Evolutionary conservation across 2,888 invertebrate species (phyloP), one percentile per base, ranked within the genome.

Genomic region (Gibbula magus): DNA sequence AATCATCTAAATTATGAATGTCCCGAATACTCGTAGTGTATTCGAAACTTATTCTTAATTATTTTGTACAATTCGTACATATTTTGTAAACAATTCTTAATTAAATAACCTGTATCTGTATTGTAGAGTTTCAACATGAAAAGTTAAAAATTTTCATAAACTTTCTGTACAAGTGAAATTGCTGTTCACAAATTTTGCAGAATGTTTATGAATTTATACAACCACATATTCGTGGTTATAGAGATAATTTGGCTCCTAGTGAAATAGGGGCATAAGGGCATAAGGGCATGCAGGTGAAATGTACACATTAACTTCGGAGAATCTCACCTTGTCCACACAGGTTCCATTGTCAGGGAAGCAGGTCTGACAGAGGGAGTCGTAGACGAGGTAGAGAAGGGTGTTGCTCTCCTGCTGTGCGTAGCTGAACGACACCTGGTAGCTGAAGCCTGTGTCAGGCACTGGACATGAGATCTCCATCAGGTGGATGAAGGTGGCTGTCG

Each of bases 401-500:
- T 54, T 45, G 79, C 86, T 86, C 56, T 45, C 51, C 0, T 56
- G 29, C 18, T 35, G 76, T 32, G 80, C 79, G 56, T 85, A 82
- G 74, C 79, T 83, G 77, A 85, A 56, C 2, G 74, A 32, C 13
- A 84, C 53, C 32, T 77, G 66, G 20, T 83, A 29, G 80, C 86
- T 78, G 79, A 80, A 77, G n/a, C 70, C 70, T 0, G 53, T 78
- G 0, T 76, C 32, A 2, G 87, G 85, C 8, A 85, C 61, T 1
- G 79, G 56, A 79, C 88, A 88, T 20, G 79, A 77, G 29, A 88
- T 54, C 67, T 87, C 84, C 78, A 86, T 87, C 22, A 86, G 83
- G 35, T 82, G 84, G n/a, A 85, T 70, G 76, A 82, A 86, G 10
- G 77, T 81, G 4, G 86, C 85, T 18, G 61, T 22, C 1, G 39